These are phyloP conservation scores for Tachycineta bicolor DNA, from an alignment of 2,113 vertebrate genomes.

Conservation along the genomic window DNA sequence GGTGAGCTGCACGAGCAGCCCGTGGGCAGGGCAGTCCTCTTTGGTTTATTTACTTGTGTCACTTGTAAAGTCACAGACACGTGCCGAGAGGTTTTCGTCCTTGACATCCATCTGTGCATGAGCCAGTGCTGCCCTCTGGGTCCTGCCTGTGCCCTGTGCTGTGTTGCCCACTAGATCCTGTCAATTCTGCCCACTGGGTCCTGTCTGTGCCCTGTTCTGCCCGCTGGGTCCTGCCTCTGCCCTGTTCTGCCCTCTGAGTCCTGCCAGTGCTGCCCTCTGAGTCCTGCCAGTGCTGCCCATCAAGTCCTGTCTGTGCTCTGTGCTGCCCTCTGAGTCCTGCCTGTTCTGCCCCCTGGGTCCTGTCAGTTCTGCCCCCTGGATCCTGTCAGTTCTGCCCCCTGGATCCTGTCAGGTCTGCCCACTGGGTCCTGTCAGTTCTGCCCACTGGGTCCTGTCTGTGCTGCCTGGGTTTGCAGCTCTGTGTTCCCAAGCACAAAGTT, in stretches of 20 bases:
- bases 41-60: neutral
- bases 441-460: too few species aligned
- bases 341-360: neutral
- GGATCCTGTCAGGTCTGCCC: neutral
- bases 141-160: too few species aligned
- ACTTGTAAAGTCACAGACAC: neutral
- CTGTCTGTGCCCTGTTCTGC: too few species aligned
- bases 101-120: rapidly evolving
- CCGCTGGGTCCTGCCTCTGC: too few species aligned
- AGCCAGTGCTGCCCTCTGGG: neutral
- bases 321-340: too few species aligned
- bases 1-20: neutral
- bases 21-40: neutral
- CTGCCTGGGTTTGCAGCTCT: neutral
- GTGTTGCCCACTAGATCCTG: too few species aligned
- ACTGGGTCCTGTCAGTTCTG: too few species aligned
- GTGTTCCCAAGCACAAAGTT: rapidly evolving
- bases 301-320: too few species aligned
- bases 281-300: too few species aligned
- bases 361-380: neutral
- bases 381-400: neutral
- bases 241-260: too few species aligned
- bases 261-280: too few species aligned
- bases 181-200: neutral
- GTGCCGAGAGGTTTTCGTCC: neutral